Evolutionary conservation across 1,140 invertebrate species (phyloP).

Genomic region (Stegodyphus dumicola): DNA sequence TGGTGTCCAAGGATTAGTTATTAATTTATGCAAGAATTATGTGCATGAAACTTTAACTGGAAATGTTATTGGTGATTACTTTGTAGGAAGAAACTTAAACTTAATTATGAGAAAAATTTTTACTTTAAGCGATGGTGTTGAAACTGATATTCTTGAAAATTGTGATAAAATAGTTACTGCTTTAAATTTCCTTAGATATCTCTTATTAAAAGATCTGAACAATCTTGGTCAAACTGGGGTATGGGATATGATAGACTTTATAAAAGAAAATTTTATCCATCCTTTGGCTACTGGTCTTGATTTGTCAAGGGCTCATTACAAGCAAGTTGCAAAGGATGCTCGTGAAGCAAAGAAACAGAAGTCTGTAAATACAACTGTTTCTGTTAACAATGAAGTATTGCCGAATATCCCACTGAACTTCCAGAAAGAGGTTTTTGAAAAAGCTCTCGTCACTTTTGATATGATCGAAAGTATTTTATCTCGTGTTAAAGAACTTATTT

Average conservation of each 20-base stretch:
- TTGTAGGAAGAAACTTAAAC: constrained; percentile 39
- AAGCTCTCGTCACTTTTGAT: constrained; percentile 38
- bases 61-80: background rate
- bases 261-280: constrained; percentile 11
- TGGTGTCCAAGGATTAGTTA: constrained; percentile 26
- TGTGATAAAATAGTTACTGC: constrained; percentile 38
- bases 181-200: constrained; percentile 45
- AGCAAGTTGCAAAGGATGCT: constrained; percentile 15
- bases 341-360: background rate
- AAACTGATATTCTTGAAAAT: constrained; percentile 44
- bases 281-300: constrained; percentile 26
- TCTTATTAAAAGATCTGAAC: constrained; percentile 20
- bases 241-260: background rate
- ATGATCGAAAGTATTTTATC: constrained; percentile 43
- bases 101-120: constrained; percentile 31
- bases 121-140: constrained; percentile 26
- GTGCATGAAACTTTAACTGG: constrained; percentile 4
- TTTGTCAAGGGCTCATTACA: constrained; percentile 35
- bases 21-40: constrained; percentile 38
- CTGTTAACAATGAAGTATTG: constrained; percentile 5
- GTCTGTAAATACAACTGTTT: background rate
- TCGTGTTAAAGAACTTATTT: constrained; percentile 17
- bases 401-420: background rate
- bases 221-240: constrained; percentile 5
- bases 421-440: constrained; percentile 21